phyloP scores from a whole-genome alignment of 2,113 vertebrate genomes.

The Lampris megalopsis region DNA sequence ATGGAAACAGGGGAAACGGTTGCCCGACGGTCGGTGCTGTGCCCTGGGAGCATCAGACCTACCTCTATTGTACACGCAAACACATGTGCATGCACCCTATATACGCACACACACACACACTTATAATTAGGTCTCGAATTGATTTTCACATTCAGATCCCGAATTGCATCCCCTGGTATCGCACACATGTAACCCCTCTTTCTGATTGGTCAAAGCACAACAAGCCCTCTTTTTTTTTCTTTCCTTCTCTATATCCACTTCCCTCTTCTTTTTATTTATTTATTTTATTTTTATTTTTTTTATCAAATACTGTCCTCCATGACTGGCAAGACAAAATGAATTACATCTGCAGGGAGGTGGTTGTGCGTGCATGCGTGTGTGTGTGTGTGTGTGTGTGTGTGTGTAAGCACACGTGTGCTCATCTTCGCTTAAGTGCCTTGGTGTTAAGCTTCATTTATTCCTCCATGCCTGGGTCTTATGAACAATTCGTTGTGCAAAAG shows the following conservation, averaged over 20 bases:
- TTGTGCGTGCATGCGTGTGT: slow-evolving; percentile 4
- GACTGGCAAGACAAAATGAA: slow-evolving; percentile 19
- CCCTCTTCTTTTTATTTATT: neutral
- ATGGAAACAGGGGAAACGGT: slow-evolving; percentile 98
- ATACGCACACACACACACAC: slow-evolving; percentile 17
- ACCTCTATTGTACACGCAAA: slow-evolving; percentile 65
- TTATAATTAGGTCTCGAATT: no score
- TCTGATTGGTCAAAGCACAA: no score
- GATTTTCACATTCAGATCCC: no score
- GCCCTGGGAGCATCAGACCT: slow-evolving; percentile 88
- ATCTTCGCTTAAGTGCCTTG: neutral
- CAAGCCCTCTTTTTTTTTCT: neutral
- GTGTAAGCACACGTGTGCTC: neutral
- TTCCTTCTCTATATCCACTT: neutral
- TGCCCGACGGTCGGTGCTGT: slow-evolving; percentile 84
- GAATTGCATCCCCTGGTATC: no score
- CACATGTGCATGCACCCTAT: slow-evolving; percentile 29
- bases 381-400: neutral
- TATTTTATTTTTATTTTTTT: neutral
- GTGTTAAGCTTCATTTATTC: slow-evolving; percentile 38
- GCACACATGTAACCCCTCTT: no score
- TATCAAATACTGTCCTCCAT: slow-evolving; percentile 22
- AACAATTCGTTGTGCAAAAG: slow-evolving; percentile 6
- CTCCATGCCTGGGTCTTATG: slow-evolving; percentile 33
- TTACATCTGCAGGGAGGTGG: slow-evolving; percentile 1